Conservation (phyloP, 2,797 vertebrate species). For the Pseudochirops cupreus region DNA sequence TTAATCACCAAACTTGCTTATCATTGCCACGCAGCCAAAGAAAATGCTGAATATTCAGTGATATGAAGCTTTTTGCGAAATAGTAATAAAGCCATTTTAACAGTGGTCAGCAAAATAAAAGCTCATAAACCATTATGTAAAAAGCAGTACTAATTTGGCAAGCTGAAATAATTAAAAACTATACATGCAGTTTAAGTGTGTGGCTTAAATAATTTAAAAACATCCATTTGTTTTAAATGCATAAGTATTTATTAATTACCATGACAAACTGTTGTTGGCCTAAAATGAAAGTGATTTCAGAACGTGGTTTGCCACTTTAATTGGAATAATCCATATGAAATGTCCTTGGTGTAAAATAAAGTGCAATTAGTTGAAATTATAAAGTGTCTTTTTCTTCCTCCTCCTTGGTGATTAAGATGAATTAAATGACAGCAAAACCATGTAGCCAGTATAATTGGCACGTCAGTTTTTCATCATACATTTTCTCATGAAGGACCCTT, state of each 20-base stretch:
- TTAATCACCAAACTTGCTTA: conserved; percentile 53
- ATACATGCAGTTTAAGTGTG: conserved; percentile 85
- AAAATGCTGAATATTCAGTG: conserved; percentile 46
- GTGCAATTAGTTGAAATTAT: conserved; percentile 70
- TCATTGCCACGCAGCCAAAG: conserved; percentile 48
- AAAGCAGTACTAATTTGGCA: conserved; percentile 51
- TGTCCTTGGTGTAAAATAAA: conserved; percentile 73
- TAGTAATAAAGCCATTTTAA: conserved; percentile 48
- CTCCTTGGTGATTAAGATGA: conserved; percentile 60
- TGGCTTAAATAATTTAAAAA: conserved; percentile 71
- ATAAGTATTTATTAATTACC: conserved; percentile 76
- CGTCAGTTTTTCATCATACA: conserved; percentile 38
- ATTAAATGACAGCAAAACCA: conserved; percentile 66
- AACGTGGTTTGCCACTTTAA: conserved; percentile 58
- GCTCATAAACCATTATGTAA: conserved; percentile 48
- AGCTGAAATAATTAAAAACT: conserved; percentile 55
- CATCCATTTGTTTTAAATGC: conserved; percentile 66
- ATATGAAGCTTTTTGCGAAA: conserved; percentile 43
- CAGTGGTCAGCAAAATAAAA: conserved; percentile 63
- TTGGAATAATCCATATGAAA: conserved; percentile 68
- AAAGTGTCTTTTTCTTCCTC: conserved; percentile 58
- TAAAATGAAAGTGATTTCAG: conserved; percentile 74
- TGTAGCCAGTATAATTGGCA: conserved; percentile 64
- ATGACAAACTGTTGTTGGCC: conserved; percentile 69
- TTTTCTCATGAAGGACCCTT: conserved; percentile 65